Evolutionary conservation across 1,140 invertebrate species (phyloP).

Genomic region (Zeugodacus cucurbitae): DNA sequence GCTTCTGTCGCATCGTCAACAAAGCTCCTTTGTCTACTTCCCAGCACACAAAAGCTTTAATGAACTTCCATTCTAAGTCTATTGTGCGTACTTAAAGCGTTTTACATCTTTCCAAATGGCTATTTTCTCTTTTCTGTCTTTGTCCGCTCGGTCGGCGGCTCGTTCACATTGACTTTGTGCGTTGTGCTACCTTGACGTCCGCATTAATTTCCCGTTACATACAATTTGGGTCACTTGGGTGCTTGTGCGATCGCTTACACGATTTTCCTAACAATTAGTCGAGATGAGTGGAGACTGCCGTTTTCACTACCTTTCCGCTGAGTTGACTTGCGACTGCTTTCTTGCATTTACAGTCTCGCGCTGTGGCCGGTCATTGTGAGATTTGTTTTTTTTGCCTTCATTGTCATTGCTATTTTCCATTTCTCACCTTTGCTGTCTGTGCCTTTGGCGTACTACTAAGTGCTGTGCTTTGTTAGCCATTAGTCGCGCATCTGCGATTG

Average conservation of each 20-base stretch:
- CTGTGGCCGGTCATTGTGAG: not conserved
- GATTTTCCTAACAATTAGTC: not conserved
- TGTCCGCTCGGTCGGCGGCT: not conserved
- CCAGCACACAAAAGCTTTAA: not conserved
- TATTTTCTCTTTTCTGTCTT: not conserved
- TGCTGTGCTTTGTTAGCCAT: not conserved
- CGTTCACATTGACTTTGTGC: not conserved
- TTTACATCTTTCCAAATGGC: not conserved
- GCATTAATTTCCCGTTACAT: constrained; percentile 33
- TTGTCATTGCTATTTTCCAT: not conserved
- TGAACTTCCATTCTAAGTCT: not conserved
- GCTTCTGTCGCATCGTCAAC: not conserved
- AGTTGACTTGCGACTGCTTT: not conserved
- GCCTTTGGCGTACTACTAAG: not conserved
- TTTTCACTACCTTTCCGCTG: not conserved
- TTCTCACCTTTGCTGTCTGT: not conserved
- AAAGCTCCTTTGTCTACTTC: not conserved
- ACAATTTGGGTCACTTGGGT: constrained; percentile 28
- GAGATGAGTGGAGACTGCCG: not conserved
- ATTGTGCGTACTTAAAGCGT: not conserved
- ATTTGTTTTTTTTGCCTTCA: not conserved
- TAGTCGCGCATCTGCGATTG: not conserved
- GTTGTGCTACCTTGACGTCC: not conserved
- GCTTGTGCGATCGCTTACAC: constrained; percentile 20
- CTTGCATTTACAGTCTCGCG: not conserved